Base-by-base conservation (phyloP, 2,888 invertebrate species). In the Sphaeridia pumilis region DNA sequence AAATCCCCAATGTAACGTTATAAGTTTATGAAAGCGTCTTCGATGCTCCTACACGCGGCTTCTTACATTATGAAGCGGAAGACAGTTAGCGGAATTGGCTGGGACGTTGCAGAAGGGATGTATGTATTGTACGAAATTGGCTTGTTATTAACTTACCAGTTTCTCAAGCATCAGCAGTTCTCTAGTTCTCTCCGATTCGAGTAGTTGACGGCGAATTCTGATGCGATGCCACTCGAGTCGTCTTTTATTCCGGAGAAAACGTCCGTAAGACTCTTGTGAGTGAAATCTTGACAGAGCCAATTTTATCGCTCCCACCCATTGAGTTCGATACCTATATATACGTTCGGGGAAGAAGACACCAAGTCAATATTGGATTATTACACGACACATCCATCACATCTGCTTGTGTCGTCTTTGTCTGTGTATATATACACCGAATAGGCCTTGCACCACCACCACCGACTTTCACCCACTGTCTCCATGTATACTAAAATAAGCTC, bases 221-320 rank as follows among this genome's bases (percentile, higher is more conserved):
- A 52, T 72, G 69, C 64, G 48, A 60, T 72, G 73, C 49, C 74
- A 70, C 46, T 72, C 71, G 14, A 71, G 70, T 59, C 76, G 70
- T 48, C 80, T 70, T 59, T 74, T 74, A 27, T 72, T 71, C 5
- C 75, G 74, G 61, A 78, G 77, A 21, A 78, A 70, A 17, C 83
- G 70, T 67, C 85, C 84, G 70, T 81, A 84, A 1, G 82, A 80
- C 65, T 82, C 80, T 26, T 76, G 77, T 1, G 79, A 79, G 0
- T 78, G 79, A 0, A 83, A 81, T 65, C 83, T 78, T 22, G 81
- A 78, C 12, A 83, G 78, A 2, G 84, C 84, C 57, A 80, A 75
- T 52, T 83, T 80, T 4, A 86, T 67, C 1, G 83, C 79, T n/a
- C 83, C 80, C 57, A 84, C 73, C 84, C 84, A 84, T 70, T 84